phyloP scores from a whole-genome alignment of 2,113 vertebrate genomes.

The Phasianus colchicus region DNA sequence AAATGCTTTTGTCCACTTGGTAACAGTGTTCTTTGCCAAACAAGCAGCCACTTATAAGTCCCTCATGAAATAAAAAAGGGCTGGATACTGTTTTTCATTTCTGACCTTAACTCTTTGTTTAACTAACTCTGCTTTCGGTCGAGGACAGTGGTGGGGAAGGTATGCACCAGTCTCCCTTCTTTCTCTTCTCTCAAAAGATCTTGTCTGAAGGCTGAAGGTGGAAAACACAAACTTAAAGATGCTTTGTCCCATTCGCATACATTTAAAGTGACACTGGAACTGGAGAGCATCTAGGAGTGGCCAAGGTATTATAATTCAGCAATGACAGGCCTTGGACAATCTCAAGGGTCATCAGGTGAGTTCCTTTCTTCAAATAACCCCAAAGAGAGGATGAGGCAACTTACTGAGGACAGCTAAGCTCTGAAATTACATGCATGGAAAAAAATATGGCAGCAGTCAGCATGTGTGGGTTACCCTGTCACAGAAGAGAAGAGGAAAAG shows the following conservation, averaged over 20 bases:
- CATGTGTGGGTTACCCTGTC: no score
- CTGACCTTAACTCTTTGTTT: fast-evolving
- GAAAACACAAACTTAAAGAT: background rate
- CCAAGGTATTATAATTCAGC: no score
- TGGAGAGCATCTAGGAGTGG: no score
- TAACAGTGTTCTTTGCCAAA: background rate
- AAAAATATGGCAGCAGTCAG: no score
- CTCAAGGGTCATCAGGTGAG: no score
- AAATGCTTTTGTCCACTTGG: fast-evolving
- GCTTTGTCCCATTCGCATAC: background rate
- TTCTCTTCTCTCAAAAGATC: background rate
- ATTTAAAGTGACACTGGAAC: fast-evolving
- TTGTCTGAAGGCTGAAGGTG: background rate
- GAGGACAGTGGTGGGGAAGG: fast-evolving
- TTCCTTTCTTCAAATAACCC: no score
- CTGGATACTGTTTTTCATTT: background rate
- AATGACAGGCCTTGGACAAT: no score
- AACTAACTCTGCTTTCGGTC: background rate
- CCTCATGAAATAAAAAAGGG: background rate
- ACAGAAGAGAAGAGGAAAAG: no score
- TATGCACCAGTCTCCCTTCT: fast-evolving
- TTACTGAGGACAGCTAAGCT: no score
- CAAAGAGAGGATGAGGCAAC: no score
- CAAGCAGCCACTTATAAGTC: fast-evolving
- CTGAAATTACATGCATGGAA: no score